A percentile compares a stretch with the other conserved stretches of the same genome.
These are phyloP conservation scores for Stictonetta naevosa DNA, from an alignment of 2,113 vertebrate species.

Conservation along the genomic window DNA sequence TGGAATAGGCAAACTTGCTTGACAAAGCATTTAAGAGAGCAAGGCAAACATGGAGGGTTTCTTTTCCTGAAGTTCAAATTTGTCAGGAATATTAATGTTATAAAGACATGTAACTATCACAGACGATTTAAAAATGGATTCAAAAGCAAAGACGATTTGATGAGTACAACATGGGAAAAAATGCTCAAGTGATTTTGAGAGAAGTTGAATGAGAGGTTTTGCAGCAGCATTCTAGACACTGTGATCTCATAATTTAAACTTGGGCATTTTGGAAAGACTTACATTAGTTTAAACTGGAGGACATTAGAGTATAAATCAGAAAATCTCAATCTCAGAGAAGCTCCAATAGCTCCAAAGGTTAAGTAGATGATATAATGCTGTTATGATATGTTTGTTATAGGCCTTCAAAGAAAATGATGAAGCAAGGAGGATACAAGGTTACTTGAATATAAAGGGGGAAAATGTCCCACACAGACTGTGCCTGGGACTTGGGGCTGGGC, in stretches of 20 bases:
- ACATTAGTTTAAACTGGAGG: constrained; percentile 22
- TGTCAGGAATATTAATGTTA: not conserved
- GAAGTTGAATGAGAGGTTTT: not conserved
- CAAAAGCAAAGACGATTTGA: not conserved
- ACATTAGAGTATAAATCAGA: constrained; percentile 43
- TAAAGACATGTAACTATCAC: not conserved
- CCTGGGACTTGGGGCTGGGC: not conserved
- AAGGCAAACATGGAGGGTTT: not conserved
- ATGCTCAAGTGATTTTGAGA: not conserved
- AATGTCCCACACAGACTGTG: not conserved
- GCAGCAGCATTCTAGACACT: not conserved
- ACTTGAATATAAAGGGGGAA: not conserved
- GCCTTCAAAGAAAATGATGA: not conserved
- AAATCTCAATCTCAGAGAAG: not conserved
- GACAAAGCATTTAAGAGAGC: not conserved
- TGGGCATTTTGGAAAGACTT: constrained; percentile 48
- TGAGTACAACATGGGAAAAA: not conserved
- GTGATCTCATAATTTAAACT: constrained; percentile 30
- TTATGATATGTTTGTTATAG: constrained; percentile 36
- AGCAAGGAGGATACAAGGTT: constrained; percentile 11
- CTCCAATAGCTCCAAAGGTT: constrained; percentile 52
- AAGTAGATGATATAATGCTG: constrained; percentile 51
- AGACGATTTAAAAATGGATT: not conserved
- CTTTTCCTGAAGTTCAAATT: not conserved
- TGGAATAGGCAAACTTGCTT: not conserved